A percentile compares a stretch with the other conserved stretches of the same genome.
Conservation (phyloP, 2,113 vertebrate species). For the Ictalurus punctatus region DNA sequence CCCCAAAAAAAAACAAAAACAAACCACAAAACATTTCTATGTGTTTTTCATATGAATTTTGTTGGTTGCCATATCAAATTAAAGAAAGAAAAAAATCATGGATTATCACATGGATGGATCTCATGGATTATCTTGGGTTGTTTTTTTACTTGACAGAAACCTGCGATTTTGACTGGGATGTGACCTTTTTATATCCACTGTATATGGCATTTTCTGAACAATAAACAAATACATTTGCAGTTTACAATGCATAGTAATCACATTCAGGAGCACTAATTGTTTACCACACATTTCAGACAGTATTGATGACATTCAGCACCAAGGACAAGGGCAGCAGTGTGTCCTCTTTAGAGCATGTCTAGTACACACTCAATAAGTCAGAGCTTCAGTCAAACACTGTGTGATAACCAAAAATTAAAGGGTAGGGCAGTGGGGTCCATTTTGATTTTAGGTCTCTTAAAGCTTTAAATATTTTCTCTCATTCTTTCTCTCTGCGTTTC, state of each 20-base stretch:
- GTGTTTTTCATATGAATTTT: not conserved
- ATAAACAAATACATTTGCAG: not conserved
- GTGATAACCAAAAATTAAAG: not conserved
- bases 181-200: too few relatives aligned
- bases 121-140: not conserved
- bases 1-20: too few relatives aligned
- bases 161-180: not conserved
- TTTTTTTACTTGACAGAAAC: not conserved
- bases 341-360: not conserved
- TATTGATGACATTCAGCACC: conserved; percentile 25
- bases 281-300: not conserved
- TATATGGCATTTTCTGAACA: not conserved
- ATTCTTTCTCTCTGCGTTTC: not conserved
- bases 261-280: not conserved
- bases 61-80: not conserved
- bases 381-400: not conserved
- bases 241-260: not conserved
- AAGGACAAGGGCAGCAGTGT: conserved; percentile 19
- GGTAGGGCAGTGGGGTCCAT: not conserved
- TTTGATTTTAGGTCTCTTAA: not conserved
- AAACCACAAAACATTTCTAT: not conserved
- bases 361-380: not conserved
- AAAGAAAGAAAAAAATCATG: not conserved
- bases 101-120: not conserved
- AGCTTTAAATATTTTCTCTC: not conserved